Evolutionary conservation across 2,797 vertebrate species (phyloP).

Genomic region (Sparus aurata): DNA sequence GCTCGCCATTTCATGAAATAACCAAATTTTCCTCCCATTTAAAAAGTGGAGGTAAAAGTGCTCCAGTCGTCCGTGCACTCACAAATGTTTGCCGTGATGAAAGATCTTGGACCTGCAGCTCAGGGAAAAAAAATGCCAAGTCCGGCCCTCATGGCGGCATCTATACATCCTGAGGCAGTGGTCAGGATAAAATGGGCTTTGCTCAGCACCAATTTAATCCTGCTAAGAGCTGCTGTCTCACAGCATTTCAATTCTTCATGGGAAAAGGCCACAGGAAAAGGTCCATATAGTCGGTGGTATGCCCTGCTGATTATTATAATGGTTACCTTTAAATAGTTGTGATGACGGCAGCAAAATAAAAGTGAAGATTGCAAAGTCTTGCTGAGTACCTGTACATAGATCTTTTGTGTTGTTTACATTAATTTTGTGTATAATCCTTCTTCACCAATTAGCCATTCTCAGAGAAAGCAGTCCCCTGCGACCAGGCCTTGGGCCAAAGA

Average conservation of each 20-base stretch:
- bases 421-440: constrained; percentile 4
- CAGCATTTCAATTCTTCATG: constrained; percentile 64
- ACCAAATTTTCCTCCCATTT: constrained; percentile 22
- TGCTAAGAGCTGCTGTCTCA: constrained; percentile 73
- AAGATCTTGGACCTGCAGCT: constrained; percentile 42
- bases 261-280: constrained; percentile 66
- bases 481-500: background rate
- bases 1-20: constrained; percentile 34
- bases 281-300: constrained; percentile 54
- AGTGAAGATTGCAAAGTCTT: constrained; percentile 29
- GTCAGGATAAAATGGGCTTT: constrained; percentile 70
- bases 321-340: constrained; percentile 59
- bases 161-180: constrained; percentile 55
- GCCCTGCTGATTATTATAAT: constrained; percentile 69
- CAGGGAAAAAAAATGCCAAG: constrained; percentile 53
- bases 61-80: constrained; percentile 1
- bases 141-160: constrained; percentile 51
- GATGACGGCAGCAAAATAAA: constrained; percentile 54
- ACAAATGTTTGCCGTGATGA: constrained; percentile 48
- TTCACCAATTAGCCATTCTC: constrained; percentile 17
- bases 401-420: background rate
- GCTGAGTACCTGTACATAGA: background rate
- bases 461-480: background rate
- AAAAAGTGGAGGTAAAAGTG: constrained; percentile 21
- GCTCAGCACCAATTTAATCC: constrained; percentile 76